These are phyloP conservation scores for Ondatra zibethicus DNA, from an alignment of 2,113 vertebrate species.

Conservation along the genomic window DNA sequence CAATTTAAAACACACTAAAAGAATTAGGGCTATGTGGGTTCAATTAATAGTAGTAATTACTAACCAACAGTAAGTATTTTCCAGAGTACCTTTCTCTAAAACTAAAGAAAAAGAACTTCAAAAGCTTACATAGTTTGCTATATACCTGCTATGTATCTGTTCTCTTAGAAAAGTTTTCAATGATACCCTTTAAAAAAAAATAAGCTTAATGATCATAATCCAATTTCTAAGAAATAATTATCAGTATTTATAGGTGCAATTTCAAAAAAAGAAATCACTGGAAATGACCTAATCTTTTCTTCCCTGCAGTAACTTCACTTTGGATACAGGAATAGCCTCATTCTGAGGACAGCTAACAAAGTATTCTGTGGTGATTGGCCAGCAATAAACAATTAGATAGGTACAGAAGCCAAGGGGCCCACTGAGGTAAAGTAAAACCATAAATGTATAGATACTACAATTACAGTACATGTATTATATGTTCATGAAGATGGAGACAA, in stretches of 20 bases:
- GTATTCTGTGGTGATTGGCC: background rate
- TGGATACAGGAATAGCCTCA: constrained; percentile 9
- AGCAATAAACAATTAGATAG: constrained; percentile 22
- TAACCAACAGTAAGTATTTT: background rate
- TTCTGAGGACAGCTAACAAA: background rate
- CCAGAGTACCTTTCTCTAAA: background rate
- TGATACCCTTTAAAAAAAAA: background rate
- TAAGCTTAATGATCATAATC: background rate
- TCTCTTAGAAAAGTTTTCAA: background rate
- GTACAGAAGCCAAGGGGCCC: constrained; percentile 41
- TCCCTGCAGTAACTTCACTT: constrained; percentile 22
- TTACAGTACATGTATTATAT: background rate
- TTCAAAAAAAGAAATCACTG: constrained; percentile 43
- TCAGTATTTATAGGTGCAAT: constrained; percentile 8
- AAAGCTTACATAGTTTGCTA: background rate
- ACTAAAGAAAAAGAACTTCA: background rate
- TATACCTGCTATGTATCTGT: background rate
- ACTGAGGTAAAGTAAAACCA: constrained; percentile 35
- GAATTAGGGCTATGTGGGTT: background rate
- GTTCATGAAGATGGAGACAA: background rate
- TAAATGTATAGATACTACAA: background rate
- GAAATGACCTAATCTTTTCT: constrained; percentile 46
- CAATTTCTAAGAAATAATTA: constrained; percentile 5
- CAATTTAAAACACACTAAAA: constrained; percentile 40
- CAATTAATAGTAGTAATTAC: background rate